phyloP scores from a whole-genome alignment of 2,888 invertebrate genomes.

The Leptinotarsa tumamoca region DNA sequence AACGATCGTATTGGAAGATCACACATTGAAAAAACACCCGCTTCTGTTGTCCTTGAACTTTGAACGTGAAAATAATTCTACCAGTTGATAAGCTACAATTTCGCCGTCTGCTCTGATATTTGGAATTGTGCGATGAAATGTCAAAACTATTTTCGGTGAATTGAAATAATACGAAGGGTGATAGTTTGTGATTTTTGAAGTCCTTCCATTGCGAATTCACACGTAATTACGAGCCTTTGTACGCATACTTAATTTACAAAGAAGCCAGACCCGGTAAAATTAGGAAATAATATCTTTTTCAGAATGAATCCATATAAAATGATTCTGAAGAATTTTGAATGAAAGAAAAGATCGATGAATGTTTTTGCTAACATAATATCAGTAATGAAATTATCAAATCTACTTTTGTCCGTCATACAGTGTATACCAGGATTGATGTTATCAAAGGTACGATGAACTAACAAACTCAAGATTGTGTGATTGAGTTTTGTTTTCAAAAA shows the following conservation, averaged over 20 bases:
- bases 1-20: too few relatives aligned
- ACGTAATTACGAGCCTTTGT: constrained; percentile 2
- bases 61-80: neutral
- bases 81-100: neutral
- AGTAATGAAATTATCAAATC: too few relatives aligned
- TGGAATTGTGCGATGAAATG: neutral
- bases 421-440: too few relatives aligned
- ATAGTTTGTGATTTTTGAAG: neutral
- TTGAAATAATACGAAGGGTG: constrained; percentile 2
- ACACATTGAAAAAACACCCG: neutral
- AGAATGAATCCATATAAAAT: too few relatives aligned
- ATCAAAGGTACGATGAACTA: too few relatives aligned
- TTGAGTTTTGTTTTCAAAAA: too few relatives aligned
- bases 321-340: too few relatives aligned
- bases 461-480: too few relatives aligned
- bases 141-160: neutral
- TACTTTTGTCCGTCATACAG: too few relatives aligned
- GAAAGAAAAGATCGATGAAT: too few relatives aligned
- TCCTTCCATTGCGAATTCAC: neutral
- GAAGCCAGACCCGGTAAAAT: constrained; percentile 17
- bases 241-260: constrained; percentile 17
- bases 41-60: neutral
- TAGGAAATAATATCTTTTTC: too few relatives aligned
- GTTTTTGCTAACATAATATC: too few relatives aligned
- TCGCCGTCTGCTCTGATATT: neutral